Percentiles rank a stretch among this genome's conserved stretches.
phyloP scores from a whole-genome alignment of 1,140 invertebrate genomes.

The Agrypnia vestita region DNA sequence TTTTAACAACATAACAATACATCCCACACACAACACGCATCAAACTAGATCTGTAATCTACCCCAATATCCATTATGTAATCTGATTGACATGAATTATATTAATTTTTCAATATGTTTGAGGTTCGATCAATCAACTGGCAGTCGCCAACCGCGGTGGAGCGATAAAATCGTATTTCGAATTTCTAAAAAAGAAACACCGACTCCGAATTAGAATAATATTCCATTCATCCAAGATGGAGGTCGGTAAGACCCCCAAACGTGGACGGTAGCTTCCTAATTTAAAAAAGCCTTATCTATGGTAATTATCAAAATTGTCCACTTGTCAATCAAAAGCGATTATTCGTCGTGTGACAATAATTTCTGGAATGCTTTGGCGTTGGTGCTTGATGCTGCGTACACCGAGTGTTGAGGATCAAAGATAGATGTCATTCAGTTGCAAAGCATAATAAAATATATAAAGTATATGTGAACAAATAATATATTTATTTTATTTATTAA shows the following conservation, averaged over 20 bases:
- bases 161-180: not conserved
- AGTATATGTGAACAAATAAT: too few relatives aligned
- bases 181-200: slow-evolving; percentile 6
- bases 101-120: slow-evolving; percentile 29
- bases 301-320: slow-evolving; percentile 60
- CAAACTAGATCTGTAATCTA: slow-evolving; percentile 4
- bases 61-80: slow-evolving; percentile 13
- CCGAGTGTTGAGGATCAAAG: too few relatives aligned
- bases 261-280: not conserved
- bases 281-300: not conserved
- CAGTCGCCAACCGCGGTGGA: slow-evolving; percentile 9
- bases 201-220: not conserved
- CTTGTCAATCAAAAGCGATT: slow-evolving; percentile 54
- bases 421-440: too few relatives aligned
- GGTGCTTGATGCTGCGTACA: too few relatives aligned
- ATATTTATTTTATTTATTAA: too few relatives aligned
- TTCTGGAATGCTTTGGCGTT: too few relatives aligned
- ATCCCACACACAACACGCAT: not conserved
- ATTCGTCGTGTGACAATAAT: slow-evolving; percentile 22
- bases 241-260: not conserved
- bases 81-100: slow-evolving; percentile 43
- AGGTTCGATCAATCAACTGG: slow-evolving; percentile 14
- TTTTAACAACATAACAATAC: not conserved
- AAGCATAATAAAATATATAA: too few relatives aligned
- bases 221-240: not conserved